Evolutionary conservation across 2,888 invertebrate genomes (phyloP).

Genomic region (Mythimna ferrago): DNA sequence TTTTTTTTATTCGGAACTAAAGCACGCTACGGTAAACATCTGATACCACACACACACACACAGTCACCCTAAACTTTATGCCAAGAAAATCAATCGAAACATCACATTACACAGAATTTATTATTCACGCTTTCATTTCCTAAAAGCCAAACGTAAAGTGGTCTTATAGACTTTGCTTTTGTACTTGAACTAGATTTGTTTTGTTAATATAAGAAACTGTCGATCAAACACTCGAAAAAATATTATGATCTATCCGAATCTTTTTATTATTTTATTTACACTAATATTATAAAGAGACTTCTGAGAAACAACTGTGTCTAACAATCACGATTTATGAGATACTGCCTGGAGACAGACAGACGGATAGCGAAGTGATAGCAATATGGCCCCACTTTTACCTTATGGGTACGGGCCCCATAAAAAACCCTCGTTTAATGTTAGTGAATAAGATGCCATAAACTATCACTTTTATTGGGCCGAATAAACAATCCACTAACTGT

Average conservation of each 20-base stretch:
- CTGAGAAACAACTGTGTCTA: too few relatives aligned
- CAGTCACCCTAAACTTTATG: background rate
- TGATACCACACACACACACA: too few relatives aligned
- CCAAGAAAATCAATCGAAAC: conserved; percentile 31
- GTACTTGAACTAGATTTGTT: background rate
- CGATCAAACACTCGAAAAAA: background rate
- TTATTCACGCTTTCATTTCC: conserved; percentile 22
- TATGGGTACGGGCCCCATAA: too few relatives aligned
- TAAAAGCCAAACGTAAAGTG: background rate
- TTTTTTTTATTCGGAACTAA: too few relatives aligned
- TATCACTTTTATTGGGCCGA: background rate
- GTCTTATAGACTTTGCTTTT: background rate
- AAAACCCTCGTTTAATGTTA: background rate
- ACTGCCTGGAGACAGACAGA: too few relatives aligned
- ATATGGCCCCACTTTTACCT: too few relatives aligned
- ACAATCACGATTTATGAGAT: too few relatives aligned
- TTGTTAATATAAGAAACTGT: background rate
- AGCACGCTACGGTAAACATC: too few relatives aligned
- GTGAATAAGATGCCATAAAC: background rate
- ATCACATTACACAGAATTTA: conserved; percentile 18
- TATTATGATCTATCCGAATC: too few relatives aligned
- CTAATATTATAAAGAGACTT: too few relatives aligned
- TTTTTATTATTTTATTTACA: too few relatives aligned
- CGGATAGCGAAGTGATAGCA: too few relatives aligned
- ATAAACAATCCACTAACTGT: background rate